A percentile compares a stretch with the other conserved stretches of the same genome.
These are phyloP conservation scores for Neosilurus mollespiculum DNA, from an alignment of 2,797 vertebrate genomes.

Conservation along the genomic window DNA sequence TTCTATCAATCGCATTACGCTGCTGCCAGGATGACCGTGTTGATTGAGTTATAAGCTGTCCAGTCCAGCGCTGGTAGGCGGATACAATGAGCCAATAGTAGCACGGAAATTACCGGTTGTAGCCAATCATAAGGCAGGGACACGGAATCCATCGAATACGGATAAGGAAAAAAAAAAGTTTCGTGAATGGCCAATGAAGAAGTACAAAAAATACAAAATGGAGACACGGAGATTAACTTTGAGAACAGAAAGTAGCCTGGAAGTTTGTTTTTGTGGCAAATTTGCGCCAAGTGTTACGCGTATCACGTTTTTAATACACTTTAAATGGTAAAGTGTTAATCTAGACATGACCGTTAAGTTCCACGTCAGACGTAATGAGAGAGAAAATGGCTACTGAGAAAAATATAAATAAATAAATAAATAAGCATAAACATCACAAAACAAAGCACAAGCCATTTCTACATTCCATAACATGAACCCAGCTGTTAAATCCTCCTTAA, in stretches of 20 bases:
- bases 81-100: background rate
- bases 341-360: background rate
- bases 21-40: background rate
- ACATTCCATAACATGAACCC: too few relatives aligned
- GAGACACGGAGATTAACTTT: background rate
- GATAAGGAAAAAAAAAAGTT: constrained; percentile 13
- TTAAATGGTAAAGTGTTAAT: too few relatives aligned
- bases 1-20: background rate
- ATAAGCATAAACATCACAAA: background rate
- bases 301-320: too few relatives aligned
- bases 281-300: background rate
- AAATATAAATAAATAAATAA: too few relatives aligned
- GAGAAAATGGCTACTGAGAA: background rate
- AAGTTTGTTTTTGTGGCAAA: background rate
- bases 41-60: background rate
- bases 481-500: too few relatives aligned
- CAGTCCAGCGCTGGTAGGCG: background rate
- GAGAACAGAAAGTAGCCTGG: too few relatives aligned
- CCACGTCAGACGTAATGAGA: background rate
- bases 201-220: constrained; percentile 28
- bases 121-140: background rate
- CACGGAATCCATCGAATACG: background rate
- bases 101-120: background rate
- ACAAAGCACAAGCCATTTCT: too few relatives aligned
- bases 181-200: background rate